Evolutionary conservation across 2,888 invertebrate species (phyloP).

Genomic region (Teleogryllus oceanicus): DNA sequence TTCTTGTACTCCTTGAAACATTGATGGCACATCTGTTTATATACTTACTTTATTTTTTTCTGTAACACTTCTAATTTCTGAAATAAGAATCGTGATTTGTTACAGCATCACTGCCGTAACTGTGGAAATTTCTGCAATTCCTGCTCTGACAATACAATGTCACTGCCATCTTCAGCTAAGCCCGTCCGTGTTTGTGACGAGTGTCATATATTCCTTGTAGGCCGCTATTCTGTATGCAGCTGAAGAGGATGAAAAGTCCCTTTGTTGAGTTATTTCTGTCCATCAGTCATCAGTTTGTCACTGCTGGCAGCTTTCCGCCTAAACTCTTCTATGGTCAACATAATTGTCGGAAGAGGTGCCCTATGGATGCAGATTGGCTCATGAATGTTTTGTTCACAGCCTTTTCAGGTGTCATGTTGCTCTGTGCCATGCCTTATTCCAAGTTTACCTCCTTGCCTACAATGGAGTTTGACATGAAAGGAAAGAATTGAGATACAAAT

Average conservation of each 20-base stretch:
- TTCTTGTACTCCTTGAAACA: too few species aligned
- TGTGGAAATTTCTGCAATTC: conserved; percentile 92
- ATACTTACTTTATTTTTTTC: background rate
- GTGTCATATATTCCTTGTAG: conserved; percentile 65
- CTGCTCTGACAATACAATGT: conserved; percentile 89
- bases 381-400: too few species aligned
- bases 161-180: conserved; percentile 73
- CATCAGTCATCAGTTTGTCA: background rate
- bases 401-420: background rate
- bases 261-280: background rate
- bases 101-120: conserved; percentile 90
- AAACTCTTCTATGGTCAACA: too few species aligned
- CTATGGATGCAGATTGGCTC: too few species aligned
- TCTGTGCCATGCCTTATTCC: background rate
- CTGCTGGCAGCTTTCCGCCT: background rate
- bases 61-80: background rate
- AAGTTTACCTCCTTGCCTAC: too few species aligned
- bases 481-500: too few species aligned
- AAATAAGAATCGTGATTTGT: conserved; percentile 39
- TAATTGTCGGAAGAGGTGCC: too few species aligned
- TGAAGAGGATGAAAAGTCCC: background rate
- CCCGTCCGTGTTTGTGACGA: conserved; percentile 93
- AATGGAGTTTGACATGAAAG: too few species aligned
- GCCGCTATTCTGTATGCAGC: conserved; percentile 53
- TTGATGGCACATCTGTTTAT: too few species aligned